Percentiles rank a stretch among this genome's conserved stretches.
phyloP scores from a whole-genome alignment of 1,140 invertebrate species.

The Palaemon carinicauda region DNA sequence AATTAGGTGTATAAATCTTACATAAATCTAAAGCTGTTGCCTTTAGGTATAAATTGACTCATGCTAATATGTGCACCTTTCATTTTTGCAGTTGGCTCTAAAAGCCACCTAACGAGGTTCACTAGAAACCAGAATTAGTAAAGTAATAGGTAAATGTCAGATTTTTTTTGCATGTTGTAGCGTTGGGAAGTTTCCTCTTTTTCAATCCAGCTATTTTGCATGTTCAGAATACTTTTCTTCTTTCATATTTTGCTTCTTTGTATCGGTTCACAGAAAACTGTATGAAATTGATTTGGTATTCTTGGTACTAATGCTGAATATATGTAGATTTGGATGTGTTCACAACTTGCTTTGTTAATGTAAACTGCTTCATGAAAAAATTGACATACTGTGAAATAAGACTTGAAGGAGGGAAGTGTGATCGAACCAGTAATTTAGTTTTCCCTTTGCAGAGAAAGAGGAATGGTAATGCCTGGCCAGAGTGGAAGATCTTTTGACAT shows the following conservation, averaged over 20 bases:
- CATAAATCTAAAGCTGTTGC: conserved; percentile 42
- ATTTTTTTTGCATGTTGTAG: conserved; percentile 51
- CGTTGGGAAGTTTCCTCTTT: background rate
- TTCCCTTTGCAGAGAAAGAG: conserved; percentile 55
- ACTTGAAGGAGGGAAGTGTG: conserved; percentile 15
- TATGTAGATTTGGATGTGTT: conserved; percentile 8
- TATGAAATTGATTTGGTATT: background rate
- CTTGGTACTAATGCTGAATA: background rate
- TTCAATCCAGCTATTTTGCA: background rate
- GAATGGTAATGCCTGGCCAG: conserved; percentile 56
- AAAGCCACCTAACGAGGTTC: conserved; percentile 54
- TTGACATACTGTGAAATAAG: conserved; percentile 41
- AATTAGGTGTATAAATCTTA: background rate
- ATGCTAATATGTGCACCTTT: conserved; percentile 54
- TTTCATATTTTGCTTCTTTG: background rate
- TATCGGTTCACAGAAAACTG: background rate
- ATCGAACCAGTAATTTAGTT: conserved; percentile 49
- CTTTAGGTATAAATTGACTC: conserved; percentile 5
- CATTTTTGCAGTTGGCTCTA: conserved; percentile 53
- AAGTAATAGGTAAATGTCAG: conserved; percentile 53
- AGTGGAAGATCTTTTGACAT: conserved; percentile 55
- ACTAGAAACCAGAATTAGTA: conserved; percentile 53
- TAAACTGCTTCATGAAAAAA: conserved; percentile 28
- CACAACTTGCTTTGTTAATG: background rate
- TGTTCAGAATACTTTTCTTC: background rate